A percentile compares a stretch with the other conserved stretches of the same genome.
phyloP scores from a whole-genome alignment of 2,797 vertebrate genomes.

The Neosalanx taihuensis region DNA sequence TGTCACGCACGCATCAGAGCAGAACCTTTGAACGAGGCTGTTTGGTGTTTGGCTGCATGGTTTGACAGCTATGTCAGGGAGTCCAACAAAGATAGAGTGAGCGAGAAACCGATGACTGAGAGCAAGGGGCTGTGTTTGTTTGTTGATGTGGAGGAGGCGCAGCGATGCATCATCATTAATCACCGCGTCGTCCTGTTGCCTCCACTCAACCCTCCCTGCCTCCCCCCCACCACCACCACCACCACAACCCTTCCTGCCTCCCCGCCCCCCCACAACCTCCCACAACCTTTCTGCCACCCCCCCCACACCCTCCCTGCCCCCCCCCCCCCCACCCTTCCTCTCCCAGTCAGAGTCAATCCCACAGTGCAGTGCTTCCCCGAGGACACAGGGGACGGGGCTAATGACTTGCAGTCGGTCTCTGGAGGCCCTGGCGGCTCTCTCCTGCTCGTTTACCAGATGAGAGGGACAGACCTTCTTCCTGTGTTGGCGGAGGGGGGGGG shows the following conservation, averaged over 20 bases:
- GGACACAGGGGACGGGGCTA: constrained; percentile 27
- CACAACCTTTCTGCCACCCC: neutral
- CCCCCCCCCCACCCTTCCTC: neutral
- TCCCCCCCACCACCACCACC: neutral
- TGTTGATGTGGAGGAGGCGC: neutral
- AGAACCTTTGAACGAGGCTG: neutral
- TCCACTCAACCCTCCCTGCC: constrained; percentile 27
- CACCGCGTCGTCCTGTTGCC: neutral
- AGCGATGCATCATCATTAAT: neutral
- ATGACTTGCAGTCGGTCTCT: constrained; percentile 42
- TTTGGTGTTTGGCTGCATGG: neutral
- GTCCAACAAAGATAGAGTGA: neutral
- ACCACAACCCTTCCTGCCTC: neutral
- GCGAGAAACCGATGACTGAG: neutral
- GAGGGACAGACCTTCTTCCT: constrained; percentile 29
- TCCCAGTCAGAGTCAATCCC: constrained; percentile 25
- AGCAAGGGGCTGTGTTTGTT: neutral
- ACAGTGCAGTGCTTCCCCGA: constrained; percentile 26
- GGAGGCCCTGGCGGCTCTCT: constrained; percentile 40
- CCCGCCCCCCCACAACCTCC: neutral
- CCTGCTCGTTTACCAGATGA: constrained; percentile 32
- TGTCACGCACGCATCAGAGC: neutral
- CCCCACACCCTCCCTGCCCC: constrained; percentile 17
- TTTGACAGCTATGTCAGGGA: neutral
- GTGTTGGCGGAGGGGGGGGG: constrained; percentile 4